Evolutionary conservation across 2,888 invertebrate species (phyloP), one percentile per base, ranked within the genome.

Genomic region (Macropis europaea): DNA sequence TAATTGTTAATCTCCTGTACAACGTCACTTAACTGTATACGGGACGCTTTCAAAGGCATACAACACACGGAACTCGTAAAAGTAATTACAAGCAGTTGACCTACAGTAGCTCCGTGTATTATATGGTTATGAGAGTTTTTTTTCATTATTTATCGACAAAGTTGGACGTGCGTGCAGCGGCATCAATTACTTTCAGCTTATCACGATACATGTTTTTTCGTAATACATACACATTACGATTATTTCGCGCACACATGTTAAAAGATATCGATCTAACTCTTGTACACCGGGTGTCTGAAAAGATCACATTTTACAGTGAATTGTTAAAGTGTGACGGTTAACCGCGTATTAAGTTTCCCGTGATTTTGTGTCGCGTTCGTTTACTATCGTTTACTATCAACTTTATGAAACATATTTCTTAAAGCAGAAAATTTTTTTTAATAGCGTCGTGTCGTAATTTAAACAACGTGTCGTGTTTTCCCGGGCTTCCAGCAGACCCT

Each of bases 231-330:
- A n/a, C 7, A 32, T 34, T 45, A 45, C 13, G 56, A 57, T n/a
- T 32, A 11, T n/a, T n/a, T n/a, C n/a, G 13, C n/a, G 32, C 32
- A 9, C 13, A 48, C 34, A 32, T 22, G 19, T 32, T 11, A 47
- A 22, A 57, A 15, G 43, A 47, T 47, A 57, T 57, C 26, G 47
- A 36, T 57, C 19, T 36, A 13, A 9, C 13, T 36, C 19, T 11
- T 15, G n/a, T 15, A 7, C n/a, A 3, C 13, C 22, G 24, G 9
- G 15, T 15, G 19, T 19, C 9, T 5, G 9, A 28, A 19, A 59
- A 50, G 15, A n/a, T 45, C 7, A 1, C 17, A 3, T 40, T 28
- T 48, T 19, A 11, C 17, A 28, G 19, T 28, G 36, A 19, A 22
- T 19, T 47, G 7, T 26, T 28, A 13, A 28, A 59, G 26, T 26